These are phyloP conservation scores for Corydoras sp. DNA, from an alignment of 2,113 vertebrate species.

Conservation along the genomic window DNA sequence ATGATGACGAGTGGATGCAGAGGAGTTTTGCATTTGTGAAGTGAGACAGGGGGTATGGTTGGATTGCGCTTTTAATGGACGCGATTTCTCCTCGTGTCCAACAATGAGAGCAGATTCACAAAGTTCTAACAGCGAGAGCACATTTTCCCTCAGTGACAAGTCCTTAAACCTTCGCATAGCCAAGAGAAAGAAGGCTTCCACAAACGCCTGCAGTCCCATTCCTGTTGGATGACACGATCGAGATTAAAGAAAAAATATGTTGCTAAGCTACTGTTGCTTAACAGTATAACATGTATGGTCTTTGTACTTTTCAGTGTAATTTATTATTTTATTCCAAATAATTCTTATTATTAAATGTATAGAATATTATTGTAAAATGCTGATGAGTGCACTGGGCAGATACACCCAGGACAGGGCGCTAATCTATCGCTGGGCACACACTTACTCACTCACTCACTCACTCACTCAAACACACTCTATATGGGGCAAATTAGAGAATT, in stretches of 20 bases:
- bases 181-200: conserved; percentile 86
- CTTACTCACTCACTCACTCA: no score
- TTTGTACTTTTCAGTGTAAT: not conserved
- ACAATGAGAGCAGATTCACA: conserved; percentile 77
- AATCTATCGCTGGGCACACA: no score
- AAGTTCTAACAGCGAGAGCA: conserved; percentile 69
- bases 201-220: conserved; percentile 89
- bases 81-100: conserved; percentile 36
- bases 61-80: conserved; percentile 10
- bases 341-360: no score
- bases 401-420: no score
- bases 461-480: no score
- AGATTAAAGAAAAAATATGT: not conserved
- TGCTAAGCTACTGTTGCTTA: no score
- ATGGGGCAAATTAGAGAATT: no score
- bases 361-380: no score
- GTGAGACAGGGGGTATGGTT: conserved; percentile 29
- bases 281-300: no score
- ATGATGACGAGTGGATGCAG: conserved; percentile 33
- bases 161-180: conserved; percentile 81
- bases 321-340: no score
- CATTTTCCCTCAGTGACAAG: conserved; percentile 69
- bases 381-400: no score
- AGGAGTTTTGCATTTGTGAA: conserved; percentile 41
- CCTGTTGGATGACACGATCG: conserved; percentile 60